Conservation (phyloP, 2,888 invertebrate species). For the Syrista parreyssii region DNA sequence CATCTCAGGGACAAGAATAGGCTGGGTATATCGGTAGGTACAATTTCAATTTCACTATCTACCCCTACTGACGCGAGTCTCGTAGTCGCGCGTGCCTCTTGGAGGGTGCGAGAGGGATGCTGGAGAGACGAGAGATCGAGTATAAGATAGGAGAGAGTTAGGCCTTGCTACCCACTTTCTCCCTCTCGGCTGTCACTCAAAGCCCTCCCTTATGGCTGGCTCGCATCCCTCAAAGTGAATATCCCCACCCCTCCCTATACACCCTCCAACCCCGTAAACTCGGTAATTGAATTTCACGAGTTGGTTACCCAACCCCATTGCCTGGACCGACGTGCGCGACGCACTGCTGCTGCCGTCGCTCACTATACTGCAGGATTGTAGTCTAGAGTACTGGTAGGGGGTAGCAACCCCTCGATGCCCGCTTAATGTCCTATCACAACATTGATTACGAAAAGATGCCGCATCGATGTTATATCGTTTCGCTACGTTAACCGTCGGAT, state of each 20-base stretch:
- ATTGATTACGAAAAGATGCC: conserved; percentile 39
- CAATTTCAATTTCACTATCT: conserved; percentile 60
- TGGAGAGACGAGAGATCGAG: conserved; percentile 9
- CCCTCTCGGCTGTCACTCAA: conserved; percentile 62
- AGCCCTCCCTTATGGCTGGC: conserved; percentile 29
- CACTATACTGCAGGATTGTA: conserved; percentile 9
- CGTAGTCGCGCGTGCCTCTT: conserved; percentile 10
- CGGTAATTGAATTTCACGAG: conserved; percentile 67
- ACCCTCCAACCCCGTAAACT: conserved; percentile 51
- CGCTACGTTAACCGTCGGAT: neutral
- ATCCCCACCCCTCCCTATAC: neutral
- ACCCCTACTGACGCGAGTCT: conserved; percentile 40
- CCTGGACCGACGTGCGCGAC: neutral
- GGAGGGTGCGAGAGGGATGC: conserved; percentile 5
- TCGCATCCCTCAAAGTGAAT: neutral
- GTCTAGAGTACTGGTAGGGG: conserved; percentile 21
- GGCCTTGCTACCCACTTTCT: conserved; percentile 47
- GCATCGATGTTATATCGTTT: conserved; percentile 19
- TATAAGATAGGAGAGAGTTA: conserved; percentile 23
- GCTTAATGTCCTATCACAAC: conserved; percentile 55
- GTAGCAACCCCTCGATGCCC: conserved; percentile 47
- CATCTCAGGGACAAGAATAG: neutral
- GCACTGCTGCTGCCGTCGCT: conserved; percentile 20
- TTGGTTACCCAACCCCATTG: conserved; percentile 61
- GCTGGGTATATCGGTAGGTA: conserved; percentile 41